Base-by-base conservation (phyloP, 2,888 invertebrate species). In the Tanytarsus gracilentus region DNA sequence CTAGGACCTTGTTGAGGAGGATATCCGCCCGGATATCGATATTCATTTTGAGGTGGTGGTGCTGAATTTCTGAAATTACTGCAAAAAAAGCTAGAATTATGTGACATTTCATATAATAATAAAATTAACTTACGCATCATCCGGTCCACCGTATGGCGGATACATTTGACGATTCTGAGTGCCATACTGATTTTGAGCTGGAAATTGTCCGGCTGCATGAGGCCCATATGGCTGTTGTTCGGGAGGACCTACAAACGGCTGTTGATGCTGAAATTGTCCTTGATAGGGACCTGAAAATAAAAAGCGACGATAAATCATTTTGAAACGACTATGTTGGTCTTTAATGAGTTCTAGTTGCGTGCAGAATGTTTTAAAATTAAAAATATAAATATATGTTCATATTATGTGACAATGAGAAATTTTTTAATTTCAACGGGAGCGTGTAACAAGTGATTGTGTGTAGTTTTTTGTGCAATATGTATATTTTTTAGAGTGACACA, bases 121-220 rank as follows among this genome's bases (percentile, higher is more conserved):
- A 29, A 48, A 56, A 36, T 52, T 62, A 66, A 70, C 70, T 71
- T 73, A 84, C 85, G 83, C 81, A 77, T 73, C 81, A 62, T 79
- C 78, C 56, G 84, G 80, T 64, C 16, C 18, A 6, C 85, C 85
- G 68, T 86, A 85, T 66, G 87, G 85, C 68, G 87, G 86, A 70
- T 87, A 86, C 68, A 86, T 85, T 68, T 85, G 86, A 77, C 87
- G 83, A 73, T 85, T 84, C 64, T 83, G 79, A 63, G 81, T 80
- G n/a, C n/a, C n/a, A 73, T 77, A 77, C 69, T 74, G 78, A 66
- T 73, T 73, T 69, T 77, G 78, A 62, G 79, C 77, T 66, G 81
- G 79, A 73, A 82, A 83, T 69, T 78, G 78, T 66, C 76, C 77
- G 61, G 79, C 76, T 62, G 9, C 11, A 44, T 18, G 44, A 23